A percentile compares a stretch with the other conserved stretches of the same genome.
phyloP scores from a whole-genome alignment of 2,888 invertebrate species.

The Apamea crenata region DNA sequence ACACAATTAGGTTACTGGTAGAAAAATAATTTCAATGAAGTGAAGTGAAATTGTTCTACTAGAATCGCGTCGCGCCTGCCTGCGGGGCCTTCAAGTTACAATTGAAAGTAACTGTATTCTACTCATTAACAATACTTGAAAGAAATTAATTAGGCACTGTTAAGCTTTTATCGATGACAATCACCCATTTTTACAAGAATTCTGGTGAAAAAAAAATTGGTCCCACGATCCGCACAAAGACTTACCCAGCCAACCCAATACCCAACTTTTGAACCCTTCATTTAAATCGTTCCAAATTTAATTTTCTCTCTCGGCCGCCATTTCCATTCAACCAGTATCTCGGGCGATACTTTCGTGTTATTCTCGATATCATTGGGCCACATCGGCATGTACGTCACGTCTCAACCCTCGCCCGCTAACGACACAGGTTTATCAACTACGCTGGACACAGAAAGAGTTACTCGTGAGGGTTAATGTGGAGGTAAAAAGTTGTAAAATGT shows the following conservation, averaged over 20 bases:
- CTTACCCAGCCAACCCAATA: not conserved
- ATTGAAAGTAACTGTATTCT: not conserved
- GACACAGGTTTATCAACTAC: slow-evolving; percentile 70
- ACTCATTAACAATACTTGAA: not conserved
- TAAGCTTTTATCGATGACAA: not conserved
- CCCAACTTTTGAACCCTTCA: slow-evolving; percentile 27
- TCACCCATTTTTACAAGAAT: not conserved
- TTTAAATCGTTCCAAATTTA: slow-evolving; percentile 49
- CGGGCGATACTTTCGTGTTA: slow-evolving; percentile 58
- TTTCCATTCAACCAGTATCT: slow-evolving; percentile 60
- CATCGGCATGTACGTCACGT: slow-evolving; percentile 71
- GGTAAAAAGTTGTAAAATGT: slow-evolving; percentile 39
- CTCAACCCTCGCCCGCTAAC: slow-evolving; percentile 69
- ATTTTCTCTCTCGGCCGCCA: slow-evolving; percentile 43
- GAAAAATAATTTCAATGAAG: too few relatives aligned
- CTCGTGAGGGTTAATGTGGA: slow-evolving; percentile 48
- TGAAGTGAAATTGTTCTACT: too few relatives aligned
- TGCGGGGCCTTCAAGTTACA: too few relatives aligned
- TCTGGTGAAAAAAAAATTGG: not conserved
- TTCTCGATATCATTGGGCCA: slow-evolving; percentile 61
- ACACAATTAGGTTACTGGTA: too few relatives aligned
- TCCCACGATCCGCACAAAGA: slow-evolving; percentile 1
- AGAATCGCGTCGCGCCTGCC: too few relatives aligned
- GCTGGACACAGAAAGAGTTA: slow-evolving; percentile 61
- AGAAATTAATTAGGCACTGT: not conserved